Conservation (phyloP, 92 coral and sea anemone species). For the Siderastrea siderea region DNA sequence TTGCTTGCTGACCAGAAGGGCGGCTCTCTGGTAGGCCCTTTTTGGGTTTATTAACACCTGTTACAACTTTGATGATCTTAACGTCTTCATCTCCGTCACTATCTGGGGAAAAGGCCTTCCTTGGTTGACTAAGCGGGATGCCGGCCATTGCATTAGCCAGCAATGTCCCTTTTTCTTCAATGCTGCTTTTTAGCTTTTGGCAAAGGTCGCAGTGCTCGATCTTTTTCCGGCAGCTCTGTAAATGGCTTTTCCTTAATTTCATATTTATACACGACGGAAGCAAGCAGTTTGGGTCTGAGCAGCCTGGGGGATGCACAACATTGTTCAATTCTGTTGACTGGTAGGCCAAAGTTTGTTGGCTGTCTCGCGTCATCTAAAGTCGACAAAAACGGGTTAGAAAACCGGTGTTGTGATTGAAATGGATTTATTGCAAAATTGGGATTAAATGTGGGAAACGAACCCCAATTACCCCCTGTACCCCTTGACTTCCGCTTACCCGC, state of each 20-base stretch:
- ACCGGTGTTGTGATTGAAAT: no score
- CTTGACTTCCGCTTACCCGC: no score
- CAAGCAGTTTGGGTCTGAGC: constrained; percentile 45
- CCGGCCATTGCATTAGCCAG: neutral
- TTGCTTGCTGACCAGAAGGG: neutral
- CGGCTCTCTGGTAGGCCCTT: neutral
- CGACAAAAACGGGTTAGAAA: no score
- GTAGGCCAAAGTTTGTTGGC: neutral
- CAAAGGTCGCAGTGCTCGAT: constrained; percentile 22
- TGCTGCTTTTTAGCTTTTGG: constrained; percentile 3
- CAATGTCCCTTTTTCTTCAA: neutral
- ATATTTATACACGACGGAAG: constrained; percentile 33
- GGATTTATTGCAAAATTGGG: no score
- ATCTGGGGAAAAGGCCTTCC: neutral
- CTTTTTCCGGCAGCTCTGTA: constrained; percentile 24
- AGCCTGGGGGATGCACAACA: constrained; percentile 23
- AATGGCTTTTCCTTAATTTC: constrained; percentile 17
- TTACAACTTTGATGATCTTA: constrained; percentile 7
- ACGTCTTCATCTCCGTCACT: constrained; percentile 2
- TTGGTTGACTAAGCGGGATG: neutral
- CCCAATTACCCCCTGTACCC: no score
- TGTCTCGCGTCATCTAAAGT: neutral
- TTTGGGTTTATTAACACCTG: neutral
- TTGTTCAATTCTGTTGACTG: neutral
- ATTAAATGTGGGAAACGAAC: no score